Conservation (phyloP, 2,888 invertebrate genomes). For the Epistrophella euchroma region DNA sequence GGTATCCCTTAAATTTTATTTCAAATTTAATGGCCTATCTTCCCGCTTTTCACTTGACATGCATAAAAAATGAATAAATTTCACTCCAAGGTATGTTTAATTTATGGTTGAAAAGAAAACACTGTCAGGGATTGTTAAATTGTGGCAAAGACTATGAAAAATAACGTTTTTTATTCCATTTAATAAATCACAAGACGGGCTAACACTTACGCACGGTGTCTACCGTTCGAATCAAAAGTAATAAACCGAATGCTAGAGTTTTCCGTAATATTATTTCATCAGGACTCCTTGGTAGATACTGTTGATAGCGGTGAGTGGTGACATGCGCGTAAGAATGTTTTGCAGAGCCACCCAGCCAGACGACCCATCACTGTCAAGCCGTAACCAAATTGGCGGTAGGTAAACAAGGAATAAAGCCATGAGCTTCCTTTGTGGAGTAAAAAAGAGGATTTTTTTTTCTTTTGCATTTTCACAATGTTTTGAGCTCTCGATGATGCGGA, state of each 20-base stretch:
- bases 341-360: neutral
- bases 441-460: slow-evolving; percentile 1
- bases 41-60: slow-evolving; percentile 16
- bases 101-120: neutral
- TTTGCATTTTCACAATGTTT: slow-evolving; percentile 38
- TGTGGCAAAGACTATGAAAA: neutral
- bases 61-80: slow-evolving; percentile 12
- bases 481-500: slow-evolving; percentile 28
- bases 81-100: slow-evolving; percentile 2
- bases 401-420: slow-evolving; percentile 39
- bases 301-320: slow-evolving; percentile 5
- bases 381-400: slow-evolving; percentile 4
- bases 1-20: slow-evolving; percentile 48
- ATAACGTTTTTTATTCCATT: slow-evolving; percentile 15
- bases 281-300: slow-evolving; percentile 13
- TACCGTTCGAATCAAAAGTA: slow-evolving; percentile 49
- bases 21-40: slow-evolving; percentile 23
- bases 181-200: slow-evolving; percentile 9
- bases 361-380: neutral
- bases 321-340: slow-evolving; percentile 54
- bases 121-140: slow-evolving; percentile 6
- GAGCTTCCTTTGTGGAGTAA: slow-evolving; percentile 36
- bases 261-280: slow-evolving; percentile 20
- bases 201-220: neutral
- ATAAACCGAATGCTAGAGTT: slow-evolving; percentile 54